Evolutionary conservation across 23 tunicate species (phyloP).

Genomic region (Trididemnum clinides): DNA sequence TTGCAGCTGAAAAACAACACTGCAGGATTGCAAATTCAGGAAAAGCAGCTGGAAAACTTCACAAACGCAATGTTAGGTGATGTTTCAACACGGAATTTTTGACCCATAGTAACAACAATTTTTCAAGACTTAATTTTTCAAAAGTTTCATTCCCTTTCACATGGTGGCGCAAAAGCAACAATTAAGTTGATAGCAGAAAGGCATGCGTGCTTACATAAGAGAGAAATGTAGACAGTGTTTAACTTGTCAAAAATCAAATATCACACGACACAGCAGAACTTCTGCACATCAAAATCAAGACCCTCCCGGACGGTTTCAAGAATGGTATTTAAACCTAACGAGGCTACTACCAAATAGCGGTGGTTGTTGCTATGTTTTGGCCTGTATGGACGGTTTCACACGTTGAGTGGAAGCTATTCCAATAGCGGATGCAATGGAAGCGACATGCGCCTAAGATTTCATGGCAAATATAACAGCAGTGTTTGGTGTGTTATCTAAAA

Average conservation of each 20-base stretch:
- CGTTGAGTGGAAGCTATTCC: neutral
- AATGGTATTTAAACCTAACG: neutral
- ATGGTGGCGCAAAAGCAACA: neutral
- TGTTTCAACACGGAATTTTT: neutral
- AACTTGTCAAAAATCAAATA: neutral
- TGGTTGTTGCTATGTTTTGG: neutral
- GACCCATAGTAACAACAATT: neutral
- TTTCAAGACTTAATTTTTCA: constrained; percentile 31
- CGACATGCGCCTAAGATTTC: no score
- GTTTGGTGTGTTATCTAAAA: no score
- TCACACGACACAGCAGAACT: constrained; percentile 9
- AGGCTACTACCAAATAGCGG: neutral
- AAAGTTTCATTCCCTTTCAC: neutral
- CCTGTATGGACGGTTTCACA: neutral
- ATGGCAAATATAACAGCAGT: no score
- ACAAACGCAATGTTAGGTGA: neutral
- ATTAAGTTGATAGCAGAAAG: neutral
- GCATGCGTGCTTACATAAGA: neutral
- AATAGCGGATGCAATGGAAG: no score
- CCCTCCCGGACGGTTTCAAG: neutral
- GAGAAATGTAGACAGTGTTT: neutral
- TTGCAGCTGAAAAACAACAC: neutral
- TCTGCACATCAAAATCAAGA: neutral
- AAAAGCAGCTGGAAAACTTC: neutral
- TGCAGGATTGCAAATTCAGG: neutral